A percentile compares a stretch with the other conserved stretches of the same genome.
phyloP scores from a whole-genome alignment of 2,888 invertebrate species.

The Rotaria magnacalcarata region DNA sequence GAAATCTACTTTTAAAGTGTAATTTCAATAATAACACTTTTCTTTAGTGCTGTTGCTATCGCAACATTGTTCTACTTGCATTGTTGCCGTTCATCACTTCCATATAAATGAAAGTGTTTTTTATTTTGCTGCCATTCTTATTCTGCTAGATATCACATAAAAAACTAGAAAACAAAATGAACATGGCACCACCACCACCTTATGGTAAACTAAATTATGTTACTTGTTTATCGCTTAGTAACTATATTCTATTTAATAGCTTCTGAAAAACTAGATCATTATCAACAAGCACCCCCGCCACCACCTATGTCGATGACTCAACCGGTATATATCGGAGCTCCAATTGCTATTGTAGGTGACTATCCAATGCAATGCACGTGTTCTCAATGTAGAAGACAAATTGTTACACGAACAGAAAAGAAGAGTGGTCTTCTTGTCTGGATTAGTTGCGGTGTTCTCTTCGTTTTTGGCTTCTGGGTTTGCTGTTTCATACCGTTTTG shows the following conservation, averaged over 20 bases:
- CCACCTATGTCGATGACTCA: background rate
- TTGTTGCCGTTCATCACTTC: background rate
- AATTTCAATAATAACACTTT: background rate
- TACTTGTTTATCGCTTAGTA: background rate
- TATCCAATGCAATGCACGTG: slow-evolving; percentile 8
- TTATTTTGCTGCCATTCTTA: background rate
- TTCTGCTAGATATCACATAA: background rate
- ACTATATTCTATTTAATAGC: background rate
- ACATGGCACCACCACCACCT: background rate
- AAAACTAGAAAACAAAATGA: background rate
- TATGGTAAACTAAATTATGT: background rate
- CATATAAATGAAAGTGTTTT: background rate
- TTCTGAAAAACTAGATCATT: background rate
- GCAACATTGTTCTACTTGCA: background rate
- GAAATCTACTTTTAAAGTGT: too few species aligned
- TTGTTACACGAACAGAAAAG: background rate
- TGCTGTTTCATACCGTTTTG: background rate
- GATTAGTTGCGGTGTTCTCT: background rate
- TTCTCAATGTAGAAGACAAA: background rate
- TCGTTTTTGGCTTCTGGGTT: background rate
- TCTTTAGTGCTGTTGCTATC: background rate
- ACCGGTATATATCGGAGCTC: background rate
- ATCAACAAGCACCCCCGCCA: background rate
- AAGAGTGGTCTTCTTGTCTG: background rate
- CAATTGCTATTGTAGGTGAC: background rate